phyloP scores from a whole-genome alignment of 1,140 invertebrate species.

The Antheraea pernyi region DNA sequence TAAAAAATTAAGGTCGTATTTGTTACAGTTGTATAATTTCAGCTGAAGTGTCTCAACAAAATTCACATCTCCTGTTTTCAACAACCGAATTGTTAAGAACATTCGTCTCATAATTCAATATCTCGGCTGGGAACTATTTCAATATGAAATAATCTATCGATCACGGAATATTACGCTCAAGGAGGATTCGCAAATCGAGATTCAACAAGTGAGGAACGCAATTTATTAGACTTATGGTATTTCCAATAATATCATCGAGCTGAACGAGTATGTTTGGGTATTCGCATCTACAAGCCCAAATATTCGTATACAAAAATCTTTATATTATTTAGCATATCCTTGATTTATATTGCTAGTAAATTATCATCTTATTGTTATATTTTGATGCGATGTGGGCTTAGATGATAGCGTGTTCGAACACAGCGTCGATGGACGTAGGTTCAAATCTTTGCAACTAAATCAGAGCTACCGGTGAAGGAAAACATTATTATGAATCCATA shows the following conservation, averaged over 20 bases:
- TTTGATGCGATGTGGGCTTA: too few species aligned
- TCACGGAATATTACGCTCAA: neutral
- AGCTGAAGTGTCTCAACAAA: too few species aligned
- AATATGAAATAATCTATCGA: slow-evolving; percentile 1
- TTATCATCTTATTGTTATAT: too few species aligned
- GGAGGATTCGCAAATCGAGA: neutral
- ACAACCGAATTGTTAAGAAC: too few species aligned
- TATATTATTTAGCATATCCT: neutral
- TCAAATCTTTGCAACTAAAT: too few species aligned
- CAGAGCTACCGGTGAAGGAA: too few species aligned
- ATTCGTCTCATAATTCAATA: neutral
- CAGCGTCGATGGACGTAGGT: too few species aligned
- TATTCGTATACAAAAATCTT: neutral
- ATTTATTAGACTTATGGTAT: slow-evolving; percentile 2
- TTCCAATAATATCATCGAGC: neutral
- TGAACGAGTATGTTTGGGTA: neutral
- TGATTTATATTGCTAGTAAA: neutral
- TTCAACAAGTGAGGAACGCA: neutral
- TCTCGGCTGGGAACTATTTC: neutral
- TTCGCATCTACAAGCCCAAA: neutral
- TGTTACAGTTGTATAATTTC: too few species aligned
- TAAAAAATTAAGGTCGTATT: too few species aligned
- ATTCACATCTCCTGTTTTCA: too few species aligned
- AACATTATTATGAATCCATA: too few species aligned
- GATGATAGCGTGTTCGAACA: too few species aligned